phyloP scores from a whole-genome alignment of 2,797 vertebrate species.

The Okamejei kenojei region DNA sequence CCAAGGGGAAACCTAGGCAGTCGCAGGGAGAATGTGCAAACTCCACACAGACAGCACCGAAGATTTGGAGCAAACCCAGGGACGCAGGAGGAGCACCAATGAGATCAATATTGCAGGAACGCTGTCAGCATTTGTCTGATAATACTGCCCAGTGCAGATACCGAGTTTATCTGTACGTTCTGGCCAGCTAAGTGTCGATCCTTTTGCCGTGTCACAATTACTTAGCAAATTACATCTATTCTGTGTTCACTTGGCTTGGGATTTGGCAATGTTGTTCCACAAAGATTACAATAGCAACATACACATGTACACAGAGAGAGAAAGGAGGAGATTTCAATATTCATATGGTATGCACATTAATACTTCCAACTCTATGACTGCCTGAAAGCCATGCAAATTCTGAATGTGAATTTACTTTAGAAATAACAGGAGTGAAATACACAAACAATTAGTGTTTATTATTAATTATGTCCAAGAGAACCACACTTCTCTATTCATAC shows the following conservation, averaged over 20 bases:
- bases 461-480: slow-evolving; percentile 11
- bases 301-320: neutral
- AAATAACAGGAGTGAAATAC: slow-evolving; percentile 13
- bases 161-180: neutral
- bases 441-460: slow-evolving; percentile 15
- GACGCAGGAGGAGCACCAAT: too few relatives aligned
- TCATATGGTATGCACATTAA: neutral
- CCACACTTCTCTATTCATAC: neutral
- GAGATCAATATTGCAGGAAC: neutral
- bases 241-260: slow-evolving; percentile 35
- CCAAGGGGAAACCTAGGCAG: too few relatives aligned
- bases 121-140: neutral
- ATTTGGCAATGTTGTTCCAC: slow-evolving; percentile 28
- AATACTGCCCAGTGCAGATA: neutral
- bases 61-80: too few relatives aligned
- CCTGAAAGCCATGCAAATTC: slow-evolving; percentile 22
- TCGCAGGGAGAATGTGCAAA: too few relatives aligned
- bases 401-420: slow-evolving; percentile 4
- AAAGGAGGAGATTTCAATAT: neutral
- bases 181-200: neutral
- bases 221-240: slow-evolving; percentile 17
- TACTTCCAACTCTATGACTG: slow-evolving; percentile 14
- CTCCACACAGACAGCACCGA: too few relatives aligned
- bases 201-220: neutral
- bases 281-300: slow-evolving; percentile 2